Percentiles rank a stretch among this genome's conserved stretches.
Evolutionary conservation across 2,113 vertebrate species (phyloP).

Genomic region (Percopsis transmontana): DNA sequence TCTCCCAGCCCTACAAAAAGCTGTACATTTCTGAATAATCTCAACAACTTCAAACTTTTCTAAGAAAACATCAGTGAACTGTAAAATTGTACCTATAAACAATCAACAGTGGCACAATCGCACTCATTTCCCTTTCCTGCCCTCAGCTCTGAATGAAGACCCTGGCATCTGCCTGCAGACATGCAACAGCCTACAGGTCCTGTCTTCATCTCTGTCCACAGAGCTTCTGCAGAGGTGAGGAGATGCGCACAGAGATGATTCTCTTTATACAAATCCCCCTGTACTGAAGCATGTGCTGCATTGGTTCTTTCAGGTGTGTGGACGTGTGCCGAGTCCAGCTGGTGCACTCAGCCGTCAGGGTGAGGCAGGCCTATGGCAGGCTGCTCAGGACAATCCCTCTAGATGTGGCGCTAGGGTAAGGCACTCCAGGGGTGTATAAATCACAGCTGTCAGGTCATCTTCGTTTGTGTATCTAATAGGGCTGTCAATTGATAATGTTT

Average conservation of each 20-base stretch:
- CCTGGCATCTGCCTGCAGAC: constrained; percentile 87
- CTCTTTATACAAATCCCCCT: background rate
- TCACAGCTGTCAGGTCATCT: background rate
- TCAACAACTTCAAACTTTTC: no score
- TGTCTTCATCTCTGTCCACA: constrained; percentile 88
- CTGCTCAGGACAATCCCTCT: constrained; percentile 91
- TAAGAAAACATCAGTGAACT: no score
- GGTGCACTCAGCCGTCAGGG: constrained; percentile 87
- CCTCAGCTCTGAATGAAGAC: constrained; percentile 90
- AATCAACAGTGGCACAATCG: background rate
- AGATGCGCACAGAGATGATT: background rate
- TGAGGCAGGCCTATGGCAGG: constrained; percentile 93
- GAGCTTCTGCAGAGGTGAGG: constrained; percentile 91
- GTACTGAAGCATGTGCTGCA: background rate
- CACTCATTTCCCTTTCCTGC: background rate
- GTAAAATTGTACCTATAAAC: no score
- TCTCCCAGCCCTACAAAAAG: no score
- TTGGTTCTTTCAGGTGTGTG: constrained; percentile 82
- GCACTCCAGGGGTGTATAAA: background rate
- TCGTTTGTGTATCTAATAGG: background rate
- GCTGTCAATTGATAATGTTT: background rate
- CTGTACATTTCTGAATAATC: no score
- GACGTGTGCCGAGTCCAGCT: constrained; percentile 94
- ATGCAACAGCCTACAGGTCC: constrained; percentile 89
- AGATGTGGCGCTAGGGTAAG: constrained; percentile 90